These are phyloP conservation scores for Papilio aristodemus DNA, from an alignment of 1,140 invertebrate genomes.

Conservation along the genomic window DNA sequence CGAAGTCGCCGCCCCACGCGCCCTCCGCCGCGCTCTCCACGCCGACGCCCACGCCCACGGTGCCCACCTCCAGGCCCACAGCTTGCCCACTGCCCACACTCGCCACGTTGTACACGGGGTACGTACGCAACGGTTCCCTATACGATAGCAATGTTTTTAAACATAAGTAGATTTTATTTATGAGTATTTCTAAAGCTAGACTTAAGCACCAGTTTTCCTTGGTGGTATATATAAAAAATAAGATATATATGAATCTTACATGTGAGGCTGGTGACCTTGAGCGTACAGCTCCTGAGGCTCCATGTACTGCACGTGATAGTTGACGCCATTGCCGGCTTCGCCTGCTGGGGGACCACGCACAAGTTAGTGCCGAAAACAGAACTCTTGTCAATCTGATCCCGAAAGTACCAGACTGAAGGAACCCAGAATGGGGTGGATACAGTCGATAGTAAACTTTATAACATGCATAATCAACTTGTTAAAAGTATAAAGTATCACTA, in stretches of 20 bases:
- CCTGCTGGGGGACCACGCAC: conserved; percentile 49
- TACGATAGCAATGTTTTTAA: conserved; percentile 1
- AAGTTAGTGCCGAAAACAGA: conserved; percentile 16
- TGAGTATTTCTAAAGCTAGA: too few species aligned
- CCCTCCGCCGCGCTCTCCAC: conserved; percentile 33
- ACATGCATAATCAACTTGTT: conserved; percentile 2
- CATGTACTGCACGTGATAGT: conserved; percentile 86
- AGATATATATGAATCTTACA: conserved; percentile 78
- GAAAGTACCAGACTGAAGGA: not conserved
- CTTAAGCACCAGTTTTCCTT: too few species aligned
- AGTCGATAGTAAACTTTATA: not conserved
- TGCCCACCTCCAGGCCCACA: conserved; percentile 44
- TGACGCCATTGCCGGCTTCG: conserved; percentile 75
- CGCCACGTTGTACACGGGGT: conserved; percentile 64
- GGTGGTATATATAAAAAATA: not conserved
- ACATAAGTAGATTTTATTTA: too few species aligned
- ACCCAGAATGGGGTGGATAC: not conserved
- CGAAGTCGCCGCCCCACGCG: conserved; percentile 18
- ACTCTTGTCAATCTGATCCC: too few species aligned
- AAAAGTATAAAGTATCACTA: not conserved
- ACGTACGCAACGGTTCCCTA: conserved; percentile 62
- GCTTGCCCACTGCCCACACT: conserved; percentile 45
- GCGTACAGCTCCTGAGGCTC: conserved; percentile 83
- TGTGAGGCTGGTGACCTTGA: conserved; percentile 82
- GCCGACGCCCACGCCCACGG: conserved; percentile 41